Conservation (phyloP, 2,888 invertebrate species). For the Globia sparganii region DNA sequence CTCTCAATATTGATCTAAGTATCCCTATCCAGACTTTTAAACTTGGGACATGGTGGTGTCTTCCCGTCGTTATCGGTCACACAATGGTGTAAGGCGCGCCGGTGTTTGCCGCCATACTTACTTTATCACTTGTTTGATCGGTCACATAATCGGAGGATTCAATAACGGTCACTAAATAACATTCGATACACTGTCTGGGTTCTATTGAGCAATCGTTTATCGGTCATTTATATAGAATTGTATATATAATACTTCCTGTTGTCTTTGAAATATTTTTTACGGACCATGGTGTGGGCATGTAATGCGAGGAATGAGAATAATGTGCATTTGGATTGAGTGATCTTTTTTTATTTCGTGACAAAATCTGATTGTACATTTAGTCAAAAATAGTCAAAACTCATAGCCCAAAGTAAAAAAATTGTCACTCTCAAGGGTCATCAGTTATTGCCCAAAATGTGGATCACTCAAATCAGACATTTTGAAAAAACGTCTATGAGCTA, state of each 20-base stretch:
- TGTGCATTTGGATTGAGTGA: no score
- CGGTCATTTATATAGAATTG: not conserved
- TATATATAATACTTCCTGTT: slow-evolving; percentile 12
- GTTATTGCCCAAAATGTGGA: no score
- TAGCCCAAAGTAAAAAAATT: no score
- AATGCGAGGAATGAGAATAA: no score
- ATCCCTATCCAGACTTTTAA: slow-evolving; percentile 5
- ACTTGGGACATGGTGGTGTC: slow-evolving; percentile 47
- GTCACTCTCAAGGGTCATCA: no score
- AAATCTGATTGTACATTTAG: no score
- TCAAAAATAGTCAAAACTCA: no score
- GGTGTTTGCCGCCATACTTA: slow-evolving; percentile 58
- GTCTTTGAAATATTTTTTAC: not conserved
- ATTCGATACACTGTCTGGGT: slow-evolving; percentile 54
- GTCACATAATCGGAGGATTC: slow-evolving; percentile 63
- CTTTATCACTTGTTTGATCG: slow-evolving; percentile 67
- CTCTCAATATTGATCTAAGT: not conserved
- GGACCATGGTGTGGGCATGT: no score
- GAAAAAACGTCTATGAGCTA: no score
- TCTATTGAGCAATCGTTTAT: slow-evolving; percentile 59
- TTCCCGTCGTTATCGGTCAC: slow-evolving; percentile 67
- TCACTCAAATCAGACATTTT: no score
- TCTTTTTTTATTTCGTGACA: no score
- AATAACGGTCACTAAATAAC: slow-evolving; percentile 65
- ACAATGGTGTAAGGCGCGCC: slow-evolving; percentile 64